A percentile compares a stretch with the other conserved stretches of the same genome.
phyloP scores from a whole-genome alignment of 2,113 vertebrate species.

The Jaculus jaculus region DNA sequence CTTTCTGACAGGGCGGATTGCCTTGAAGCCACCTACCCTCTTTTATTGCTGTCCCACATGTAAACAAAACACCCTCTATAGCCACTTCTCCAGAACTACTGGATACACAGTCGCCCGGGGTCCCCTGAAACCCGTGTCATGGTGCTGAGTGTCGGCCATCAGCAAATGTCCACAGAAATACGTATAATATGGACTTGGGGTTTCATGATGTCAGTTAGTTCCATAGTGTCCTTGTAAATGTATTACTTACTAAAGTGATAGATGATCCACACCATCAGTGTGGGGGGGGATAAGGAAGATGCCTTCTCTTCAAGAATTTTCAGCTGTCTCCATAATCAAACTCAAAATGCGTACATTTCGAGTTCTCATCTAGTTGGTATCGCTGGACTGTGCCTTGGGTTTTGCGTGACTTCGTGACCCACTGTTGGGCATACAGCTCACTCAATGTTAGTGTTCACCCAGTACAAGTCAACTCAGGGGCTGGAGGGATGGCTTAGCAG shows the following conservation, averaged over 20 bases:
- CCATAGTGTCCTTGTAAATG: neutral
- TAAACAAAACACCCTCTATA: neutral
- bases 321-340: neutral
- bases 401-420: neutral
- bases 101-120: no score
- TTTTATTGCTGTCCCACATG: neutral
- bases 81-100: neutral
- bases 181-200: neutral
- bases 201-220: constrained; percentile 4
- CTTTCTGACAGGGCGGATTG: neutral
- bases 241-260: neutral
- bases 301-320: neutral
- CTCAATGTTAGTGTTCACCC: neutral
- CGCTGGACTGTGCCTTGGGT: neutral
- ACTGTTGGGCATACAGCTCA: neutral
- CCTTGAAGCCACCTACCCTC: neutral
- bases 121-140: neutral
- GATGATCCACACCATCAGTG: neutral
- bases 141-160: neutral
- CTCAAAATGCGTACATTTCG: neutral
- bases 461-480: neutral
- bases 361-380: neutral
- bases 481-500: no score
- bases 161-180: neutral
- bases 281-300: neutral